Percentiles rank a stretch among this genome's conserved stretches.
These are phyloP conservation scores for Cheirogaleus major DNA, from an alignment of 2,797 vertebrate genomes.

Conservation along the genomic window DNA sequence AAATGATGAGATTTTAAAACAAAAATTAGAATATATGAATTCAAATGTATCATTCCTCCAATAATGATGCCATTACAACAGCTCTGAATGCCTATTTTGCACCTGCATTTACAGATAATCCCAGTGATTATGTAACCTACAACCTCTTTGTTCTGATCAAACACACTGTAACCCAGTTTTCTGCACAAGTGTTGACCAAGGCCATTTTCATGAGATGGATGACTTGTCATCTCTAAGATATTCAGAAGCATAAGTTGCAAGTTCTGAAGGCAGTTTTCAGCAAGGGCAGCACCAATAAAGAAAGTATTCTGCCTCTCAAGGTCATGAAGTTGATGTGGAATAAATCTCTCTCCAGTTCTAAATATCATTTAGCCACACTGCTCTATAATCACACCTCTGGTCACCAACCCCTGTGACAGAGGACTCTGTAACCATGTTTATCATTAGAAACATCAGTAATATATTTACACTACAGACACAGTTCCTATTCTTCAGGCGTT, in stretches of 20 bases:
- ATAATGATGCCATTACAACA: background rate
- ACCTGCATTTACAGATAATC: background rate
- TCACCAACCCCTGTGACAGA: background rate
- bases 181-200: background rate
- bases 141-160: background rate
- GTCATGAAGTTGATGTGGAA: background rate
- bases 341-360: background rate
- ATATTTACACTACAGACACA: background rate
- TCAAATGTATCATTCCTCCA: background rate
- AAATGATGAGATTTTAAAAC: background rate
- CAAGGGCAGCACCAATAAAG: background rate
- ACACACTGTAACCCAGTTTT: background rate
- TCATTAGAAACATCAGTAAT: background rate
- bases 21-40: background rate
- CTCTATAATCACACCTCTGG: background rate
- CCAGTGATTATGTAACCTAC: too few species aligned
- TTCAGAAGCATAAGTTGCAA: background rate
- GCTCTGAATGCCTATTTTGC: background rate
- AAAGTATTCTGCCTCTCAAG: background rate
- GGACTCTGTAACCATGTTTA: too few species aligned
- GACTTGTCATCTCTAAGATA: background rate
- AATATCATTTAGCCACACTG: background rate
- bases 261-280: background rate
- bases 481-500: background rate
- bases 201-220: background rate